Evolutionary conservation across 2,797 vertebrate genomes (phyloP).

Genomic region (Poecilia velifera): DNA sequence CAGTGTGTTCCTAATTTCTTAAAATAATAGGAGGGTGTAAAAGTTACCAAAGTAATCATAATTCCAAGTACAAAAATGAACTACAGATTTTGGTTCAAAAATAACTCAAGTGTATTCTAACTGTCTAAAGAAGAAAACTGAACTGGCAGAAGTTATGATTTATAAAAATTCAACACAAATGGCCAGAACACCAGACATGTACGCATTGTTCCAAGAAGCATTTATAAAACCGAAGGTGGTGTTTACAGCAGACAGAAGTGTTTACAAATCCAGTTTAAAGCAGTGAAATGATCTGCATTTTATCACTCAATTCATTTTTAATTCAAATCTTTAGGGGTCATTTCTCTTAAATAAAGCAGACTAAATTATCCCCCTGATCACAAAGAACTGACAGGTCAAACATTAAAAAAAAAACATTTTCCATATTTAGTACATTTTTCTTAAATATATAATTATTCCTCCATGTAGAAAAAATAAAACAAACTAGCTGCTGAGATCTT

Average conservation of each 20-base stretch:
- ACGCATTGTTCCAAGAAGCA: background rate
- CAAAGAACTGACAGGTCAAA: background rate
- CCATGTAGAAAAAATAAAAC: background rate
- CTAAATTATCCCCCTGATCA: background rate
- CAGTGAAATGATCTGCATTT: background rate
- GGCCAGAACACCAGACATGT: too few relatives aligned
- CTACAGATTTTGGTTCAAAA: too few relatives aligned
- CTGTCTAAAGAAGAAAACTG: too few relatives aligned
- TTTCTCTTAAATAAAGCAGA: background rate
- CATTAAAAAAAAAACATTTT: too few relatives aligned
- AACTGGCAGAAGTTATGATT: too few relatives aligned
- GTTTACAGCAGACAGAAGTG: background rate
- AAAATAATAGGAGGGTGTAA: too few relatives aligned
- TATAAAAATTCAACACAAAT: too few relatives aligned
- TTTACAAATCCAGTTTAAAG: background rate
- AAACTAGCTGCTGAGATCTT: background rate
- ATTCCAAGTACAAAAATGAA: too few relatives aligned
- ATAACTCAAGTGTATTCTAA: too few relatives aligned
- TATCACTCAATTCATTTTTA: background rate
- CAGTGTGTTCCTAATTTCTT: too few relatives aligned
- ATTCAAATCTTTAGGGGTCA: background rate
- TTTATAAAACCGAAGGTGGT: background rate
- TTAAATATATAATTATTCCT: background rate
- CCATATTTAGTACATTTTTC: too few relatives aligned
- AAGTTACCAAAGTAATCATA: too few relatives aligned